Conservation (phyloP, 2,888 invertebrate species). For the Drosophila demipolita region DNA sequence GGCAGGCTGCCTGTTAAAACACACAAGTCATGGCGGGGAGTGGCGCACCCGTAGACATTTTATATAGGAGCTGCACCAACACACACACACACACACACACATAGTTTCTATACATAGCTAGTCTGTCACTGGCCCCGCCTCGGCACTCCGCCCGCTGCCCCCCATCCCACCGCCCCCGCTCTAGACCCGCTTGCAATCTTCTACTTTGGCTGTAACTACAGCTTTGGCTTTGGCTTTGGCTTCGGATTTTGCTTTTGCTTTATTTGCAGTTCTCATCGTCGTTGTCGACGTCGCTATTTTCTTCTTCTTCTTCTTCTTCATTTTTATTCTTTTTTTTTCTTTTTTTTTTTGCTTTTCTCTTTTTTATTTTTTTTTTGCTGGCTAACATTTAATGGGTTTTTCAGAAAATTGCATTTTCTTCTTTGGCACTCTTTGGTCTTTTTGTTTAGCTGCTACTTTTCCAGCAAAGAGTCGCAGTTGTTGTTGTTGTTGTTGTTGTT, state of each 20-base stretch:
- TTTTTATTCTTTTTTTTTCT: not conserved
- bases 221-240: conserved; percentile 34
- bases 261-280: conserved; percentile 69
- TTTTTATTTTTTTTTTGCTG: conserved; percentile 55
- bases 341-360: conserved; percentile 13
- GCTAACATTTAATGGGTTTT: conserved; percentile 83
- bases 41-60: conserved; percentile 15
- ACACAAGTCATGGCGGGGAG: conserved; percentile 59
- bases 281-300: conserved; percentile 7
- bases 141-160: not conserved
- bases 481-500: conserved; percentile 16
- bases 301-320: not conserved
- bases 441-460: conserved; percentile 78
- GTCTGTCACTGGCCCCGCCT: conserved; percentile 61
- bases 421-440: conserved; percentile 80
- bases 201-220: conserved; percentile 29
- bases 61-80: conserved; percentile 24
- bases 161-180: not conserved
- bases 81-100: not conserved
- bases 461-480: conserved; percentile 45
- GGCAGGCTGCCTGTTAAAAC: conserved; percentile 23
- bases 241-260: conserved; percentile 60
- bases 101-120: conserved; percentile 46
- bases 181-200: conserved; percentile 13
- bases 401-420: conserved; percentile 83